Base-by-base conservation (phyloP, 2,888 invertebrate species). In the Lasioglossum figueresi region DNA sequence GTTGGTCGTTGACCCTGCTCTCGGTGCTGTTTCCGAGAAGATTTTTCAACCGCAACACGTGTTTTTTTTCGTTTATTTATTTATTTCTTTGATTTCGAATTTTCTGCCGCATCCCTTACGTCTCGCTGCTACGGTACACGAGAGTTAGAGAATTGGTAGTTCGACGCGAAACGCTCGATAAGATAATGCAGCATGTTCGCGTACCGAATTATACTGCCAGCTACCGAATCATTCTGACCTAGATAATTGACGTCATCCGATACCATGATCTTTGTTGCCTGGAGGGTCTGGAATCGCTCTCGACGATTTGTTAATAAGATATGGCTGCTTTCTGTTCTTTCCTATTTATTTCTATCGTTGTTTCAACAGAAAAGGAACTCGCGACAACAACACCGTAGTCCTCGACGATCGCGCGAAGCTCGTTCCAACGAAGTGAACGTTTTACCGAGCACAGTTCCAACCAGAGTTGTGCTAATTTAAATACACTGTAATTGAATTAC, bases 221-320 rank as follows among this genome's bases (percentile, higher is more conserved):
- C 93, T 93, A 92, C 93, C 93, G 94, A 93, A 93, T 93, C 92
- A 91, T 92, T 92, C 90, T 93, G 93, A 93, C 93, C 93, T 90
- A 94, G 91, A 93, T 93, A 86, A 75, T 70, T 78, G 66, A 76
- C 83, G 74, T 76, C 48, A 81, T 43, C 37, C 45, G 71, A 71
- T 31, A 81, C 79, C 74, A 77, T 73, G 72, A 82, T 85, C 84
- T 43, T 80, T 78, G 37, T 84, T 34, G 89, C 85, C 87, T 76
- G 82, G 76, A 82, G 88, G 80, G 45, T 76, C 34, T 77, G 56
- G 82, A 72, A 73, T 79, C 78, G 68, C 59, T 56, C 56, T n/a
- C n/a, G n/a, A 4, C 43, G 79, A 40, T 14, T 70, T 23, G 40
- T n/a, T 14, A 14, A 40, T 70, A n/a, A 8, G 10, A 34, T 5